Evolutionary conservation across 2,797 vertebrate species (phyloP), one percentile per base, ranked within the genome.

Genomic region (Danio tinwini): DNA sequence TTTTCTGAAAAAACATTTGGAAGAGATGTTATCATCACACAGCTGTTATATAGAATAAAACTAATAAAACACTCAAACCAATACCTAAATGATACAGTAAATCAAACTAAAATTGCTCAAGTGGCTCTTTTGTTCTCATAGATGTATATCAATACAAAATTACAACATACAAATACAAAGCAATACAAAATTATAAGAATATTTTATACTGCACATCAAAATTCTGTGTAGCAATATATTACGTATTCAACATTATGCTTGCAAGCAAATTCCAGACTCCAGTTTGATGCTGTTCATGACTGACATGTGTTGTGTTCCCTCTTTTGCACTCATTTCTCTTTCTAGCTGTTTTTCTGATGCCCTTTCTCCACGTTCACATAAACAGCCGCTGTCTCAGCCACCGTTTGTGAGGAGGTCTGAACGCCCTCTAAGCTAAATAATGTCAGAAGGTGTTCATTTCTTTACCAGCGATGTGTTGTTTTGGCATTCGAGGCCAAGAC

Each of bases 341-440:
- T 45, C 39, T 69, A 40, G 37, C 21, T 37, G 12, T 59, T 65
- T 17, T 29, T 42, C 56, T 64, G 72, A 63, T 69, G 61, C 45
- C 56, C 37, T 45, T 0, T 69, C 16, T 76, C 40, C 47, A 68
- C 47, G 59, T 80, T 49, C 92, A 88, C 90, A 90, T 93, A 92
- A 92, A 90, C 91, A 91, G 91, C 84, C 85, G 87, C 86, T 92
- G 92, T 92, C 91, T 90, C 84, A 83, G 78, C 78, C 68, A 65
- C 77, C 82, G 84, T 88, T 90, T 92, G 42, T 19, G 37, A 49
- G 29, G 40, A 62, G 21, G 89, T 91, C 85, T 92, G 87, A 91
- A 90, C 90, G 91, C 88, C 89, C 92, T 91, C 91, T 92, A 92
- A 93, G 93, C 90, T 93, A 93, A 93, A 92, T 85, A 62, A 90